phyloP scores from a whole-genome alignment of 2,113 vertebrate species.

The Rhodinocichla rosea region DNA sequence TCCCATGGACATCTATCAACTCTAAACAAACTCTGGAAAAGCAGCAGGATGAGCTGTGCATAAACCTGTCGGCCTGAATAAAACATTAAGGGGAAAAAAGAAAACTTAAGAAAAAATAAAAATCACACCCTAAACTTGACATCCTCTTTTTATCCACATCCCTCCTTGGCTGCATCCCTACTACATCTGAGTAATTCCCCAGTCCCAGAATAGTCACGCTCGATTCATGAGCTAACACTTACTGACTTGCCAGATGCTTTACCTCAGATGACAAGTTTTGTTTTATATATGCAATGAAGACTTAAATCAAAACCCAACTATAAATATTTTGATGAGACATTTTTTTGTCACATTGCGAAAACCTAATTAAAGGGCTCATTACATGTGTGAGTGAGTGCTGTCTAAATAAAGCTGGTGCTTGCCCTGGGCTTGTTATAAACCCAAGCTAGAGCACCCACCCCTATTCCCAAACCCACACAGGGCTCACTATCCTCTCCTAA shows the following conservation, averaged over 20 bases:
- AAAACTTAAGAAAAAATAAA: background rate
- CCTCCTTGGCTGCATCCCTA: background rate
- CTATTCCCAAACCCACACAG: background rate
- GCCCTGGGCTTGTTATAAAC: background rate
- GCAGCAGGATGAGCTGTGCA: background rate
- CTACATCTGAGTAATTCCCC: background rate
- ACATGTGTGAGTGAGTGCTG: background rate
- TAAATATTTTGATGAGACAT: constrained; percentile 28
- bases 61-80: background rate
- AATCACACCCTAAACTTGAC: background rate
- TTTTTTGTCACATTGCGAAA: background rate
- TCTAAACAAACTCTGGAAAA: background rate
- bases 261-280: constrained; percentile 9
- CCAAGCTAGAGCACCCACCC: background rate
- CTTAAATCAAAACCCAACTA: constrained; percentile 23
- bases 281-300: background rate
- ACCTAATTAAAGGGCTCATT: constrained; percentile 13
- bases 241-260: constrained; percentile 11
- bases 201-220: background rate
- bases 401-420: background rate
- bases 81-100: background rate
- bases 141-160: background rate
- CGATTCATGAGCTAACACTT: background rate
- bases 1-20: accelerated
- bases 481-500: background rate